Evolutionary conservation across 2,797 vertebrate species (phyloP).

Genomic region (Gouania willdenowi): DNA sequence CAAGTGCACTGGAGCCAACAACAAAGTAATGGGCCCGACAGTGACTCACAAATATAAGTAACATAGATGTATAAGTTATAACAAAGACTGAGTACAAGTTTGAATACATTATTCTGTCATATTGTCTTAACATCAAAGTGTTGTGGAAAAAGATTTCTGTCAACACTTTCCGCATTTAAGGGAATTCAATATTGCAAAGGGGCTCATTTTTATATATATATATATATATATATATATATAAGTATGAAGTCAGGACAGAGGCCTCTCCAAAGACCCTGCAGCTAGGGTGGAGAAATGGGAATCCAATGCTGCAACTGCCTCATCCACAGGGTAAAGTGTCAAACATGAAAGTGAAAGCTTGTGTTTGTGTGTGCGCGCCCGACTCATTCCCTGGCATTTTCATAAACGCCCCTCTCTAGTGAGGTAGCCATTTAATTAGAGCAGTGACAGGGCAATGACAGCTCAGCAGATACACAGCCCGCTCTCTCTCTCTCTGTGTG

Average conservation of each 20-base stretch:
- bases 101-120: too few species aligned
- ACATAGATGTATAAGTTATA: too few species aligned
- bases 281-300: conserved; percentile 41
- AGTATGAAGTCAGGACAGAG: conserved; percentile 18
- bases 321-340: conserved; percentile 51
- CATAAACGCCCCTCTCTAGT: conserved; percentile 52
- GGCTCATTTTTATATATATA: conserved; percentile 14
- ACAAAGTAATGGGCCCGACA: too few species aligned
- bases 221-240: too few species aligned
- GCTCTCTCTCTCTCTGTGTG: conserved; percentile 63
- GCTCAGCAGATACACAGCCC: conserved; percentile 60
- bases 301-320: conserved; percentile 50
- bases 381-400: conserved; percentile 56
- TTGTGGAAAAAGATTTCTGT: too few species aligned
- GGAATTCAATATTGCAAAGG: conserved; percentile 41
- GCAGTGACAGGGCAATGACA: conserved; percentile 72
- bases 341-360: conserved; percentile 58
- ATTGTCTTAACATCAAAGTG: too few species aligned
- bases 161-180: conserved; percentile 19
- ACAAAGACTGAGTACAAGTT: too few species aligned
- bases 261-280: conserved; percentile 32
- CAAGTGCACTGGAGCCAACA: not conserved
- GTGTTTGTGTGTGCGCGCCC: conserved; percentile 17
- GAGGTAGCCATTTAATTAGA: conserved; percentile 71
- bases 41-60: too few species aligned